Conservation (phyloP, 2,797 vertebrate species). For the Chanos chanos region DNA sequence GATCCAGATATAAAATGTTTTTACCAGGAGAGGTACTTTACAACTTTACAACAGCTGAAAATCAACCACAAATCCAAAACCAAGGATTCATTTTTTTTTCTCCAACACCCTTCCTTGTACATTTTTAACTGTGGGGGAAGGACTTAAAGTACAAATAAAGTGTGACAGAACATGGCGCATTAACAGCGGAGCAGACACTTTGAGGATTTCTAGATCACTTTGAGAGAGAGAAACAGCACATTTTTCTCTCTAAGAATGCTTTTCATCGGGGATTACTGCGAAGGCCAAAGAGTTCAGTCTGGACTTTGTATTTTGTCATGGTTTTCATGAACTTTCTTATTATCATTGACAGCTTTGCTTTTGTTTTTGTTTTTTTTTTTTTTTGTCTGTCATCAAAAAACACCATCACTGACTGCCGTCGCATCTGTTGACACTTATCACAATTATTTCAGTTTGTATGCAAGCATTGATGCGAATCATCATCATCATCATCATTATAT, state of each 20-base stretch:
- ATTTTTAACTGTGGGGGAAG: conserved; percentile 48
- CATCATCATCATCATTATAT: background rate
- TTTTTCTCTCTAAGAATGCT: conserved; percentile 33
- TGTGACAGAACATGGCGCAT: conserved; percentile 35
- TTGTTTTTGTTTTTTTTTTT: background rate
- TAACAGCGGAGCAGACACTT: conserved; percentile 33
- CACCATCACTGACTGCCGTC: background rate
- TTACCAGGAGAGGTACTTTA: conserved; percentile 67
- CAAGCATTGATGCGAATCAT: background rate
- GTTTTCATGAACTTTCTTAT: background rate
- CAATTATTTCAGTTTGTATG: too few relatives aligned
- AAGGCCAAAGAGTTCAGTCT: conserved; percentile 2
- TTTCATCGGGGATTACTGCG: conserved; percentile 22
- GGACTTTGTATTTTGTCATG: background rate
- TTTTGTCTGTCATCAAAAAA: background rate
- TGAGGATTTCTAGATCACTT: conserved; percentile 5
- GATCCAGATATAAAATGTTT: conserved; percentile 63
- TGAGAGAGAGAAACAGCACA: conserved; percentile 11
- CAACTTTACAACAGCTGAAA: conserved; percentile 61
- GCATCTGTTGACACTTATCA: too few relatives aligned
- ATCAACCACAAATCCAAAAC: conserved; percentile 54
- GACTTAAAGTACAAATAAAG: conserved; percentile 15
- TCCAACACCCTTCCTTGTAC: conserved; percentile 50
- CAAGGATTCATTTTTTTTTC: conserved; percentile 61
- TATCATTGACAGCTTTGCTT: background rate